Evolutionary conservation across 2,888 invertebrate genomes (phyloP).

Genomic region (Xestia c-nigrum): DNA sequence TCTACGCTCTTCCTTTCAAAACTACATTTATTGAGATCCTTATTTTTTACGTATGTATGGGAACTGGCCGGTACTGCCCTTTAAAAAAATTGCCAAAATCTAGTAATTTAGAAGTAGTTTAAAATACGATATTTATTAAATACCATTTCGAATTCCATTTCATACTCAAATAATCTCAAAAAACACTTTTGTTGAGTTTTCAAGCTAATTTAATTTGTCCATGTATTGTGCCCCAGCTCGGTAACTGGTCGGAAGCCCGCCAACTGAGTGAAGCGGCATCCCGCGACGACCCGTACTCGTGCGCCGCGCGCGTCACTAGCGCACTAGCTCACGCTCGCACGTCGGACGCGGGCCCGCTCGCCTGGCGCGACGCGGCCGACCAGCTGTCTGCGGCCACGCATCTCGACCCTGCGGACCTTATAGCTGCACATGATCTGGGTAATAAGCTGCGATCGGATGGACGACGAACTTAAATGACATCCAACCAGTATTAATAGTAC

Average conservation of each 20-base stretch:
- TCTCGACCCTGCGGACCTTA: constrained; percentile 84
- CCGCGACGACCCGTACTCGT: constrained; percentile 86
- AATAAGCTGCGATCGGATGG: constrained; percentile 3
- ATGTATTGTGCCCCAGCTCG: constrained; percentile 72
- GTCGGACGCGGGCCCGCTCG: constrained; percentile 38
- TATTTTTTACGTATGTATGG: neutral
- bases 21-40: neutral
- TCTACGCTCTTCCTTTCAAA: neutral
- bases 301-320: constrained; percentile 82
- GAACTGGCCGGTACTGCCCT: neutral
- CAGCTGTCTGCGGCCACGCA: constrained; percentile 83
- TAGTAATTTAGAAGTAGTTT: neutral
- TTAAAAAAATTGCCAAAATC: neutral
- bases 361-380: constrained; percentile 70
- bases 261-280: constrained; percentile 82
- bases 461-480: neutral
- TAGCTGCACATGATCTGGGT: constrained; percentile 84
- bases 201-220: neutral
- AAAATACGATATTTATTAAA: neutral
- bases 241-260: constrained; percentile 83
- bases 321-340: constrained; percentile 70
- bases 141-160: neutral
- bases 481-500: neutral
- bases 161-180: neutral
- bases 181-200: neutral